Conservation (phyloP, 1,140 invertebrate genomes). For the Psix sp. region DNA sequence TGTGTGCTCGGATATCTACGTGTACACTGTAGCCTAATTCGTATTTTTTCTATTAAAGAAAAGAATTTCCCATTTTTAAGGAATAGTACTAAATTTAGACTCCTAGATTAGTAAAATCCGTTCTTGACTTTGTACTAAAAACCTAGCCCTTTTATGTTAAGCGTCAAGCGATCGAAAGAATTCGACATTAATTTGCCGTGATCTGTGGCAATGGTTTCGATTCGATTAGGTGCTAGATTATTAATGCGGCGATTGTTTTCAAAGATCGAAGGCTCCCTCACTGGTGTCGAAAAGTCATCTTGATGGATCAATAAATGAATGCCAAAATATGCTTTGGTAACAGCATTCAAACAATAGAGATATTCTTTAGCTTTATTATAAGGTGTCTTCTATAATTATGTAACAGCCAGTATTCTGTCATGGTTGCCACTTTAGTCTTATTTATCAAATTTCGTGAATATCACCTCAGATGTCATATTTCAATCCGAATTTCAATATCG, state of each 20-base stretch:
- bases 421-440: neutral
- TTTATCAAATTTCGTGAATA: too few relatives aligned
- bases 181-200: too few relatives aligned
- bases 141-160: too few relatives aligned
- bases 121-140: too few relatives aligned
- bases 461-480: too few relatives aligned
- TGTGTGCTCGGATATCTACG: conserved; percentile 15
- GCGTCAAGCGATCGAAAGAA: too few relatives aligned
- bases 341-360: conserved; percentile 18
- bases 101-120: too few relatives aligned
- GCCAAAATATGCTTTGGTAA: conserved; percentile 28
- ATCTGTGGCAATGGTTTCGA: too few relatives aligned
- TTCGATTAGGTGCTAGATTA: too few relatives aligned
- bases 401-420: conserved; percentile 20
- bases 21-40: conserved; percentile 39
- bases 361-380: conserved; percentile 40
- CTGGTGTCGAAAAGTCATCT: conserved; percentile 31
- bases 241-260: conserved; percentile 10
- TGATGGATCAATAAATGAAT: conserved; percentile 46
- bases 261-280: conserved; percentile 21
- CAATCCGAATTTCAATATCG: too few relatives aligned
- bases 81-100: too few relatives aligned
- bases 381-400: conserved; percentile 28
- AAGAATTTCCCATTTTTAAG: conserved; percentile 11
- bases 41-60: conserved; percentile 23